A percentile compares a stretch with the other conserved stretches of the same genome.
Evolutionary conservation across 2,888 invertebrate species (phyloP).

Genomic region (Taenaris catops): DNA sequence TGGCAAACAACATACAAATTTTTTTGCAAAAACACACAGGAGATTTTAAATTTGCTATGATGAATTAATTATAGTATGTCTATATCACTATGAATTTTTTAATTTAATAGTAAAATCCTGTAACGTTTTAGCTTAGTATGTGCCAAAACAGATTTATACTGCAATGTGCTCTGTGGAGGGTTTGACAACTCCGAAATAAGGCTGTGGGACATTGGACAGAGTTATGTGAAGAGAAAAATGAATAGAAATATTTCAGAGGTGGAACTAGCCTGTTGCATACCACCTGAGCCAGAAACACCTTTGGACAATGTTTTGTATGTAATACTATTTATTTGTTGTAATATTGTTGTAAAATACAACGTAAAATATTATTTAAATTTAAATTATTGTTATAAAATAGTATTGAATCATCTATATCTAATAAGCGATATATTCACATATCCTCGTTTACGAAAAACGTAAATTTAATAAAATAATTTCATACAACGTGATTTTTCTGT

Average conservation of each 20-base stretch:
- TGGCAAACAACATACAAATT: no score
- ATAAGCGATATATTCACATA: no score
- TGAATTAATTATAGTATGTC: no score
- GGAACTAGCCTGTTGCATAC: constrained; percentile 69
- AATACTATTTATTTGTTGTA: background rate
- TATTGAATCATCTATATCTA: constrained; percentile 20
- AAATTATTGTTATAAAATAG: no score
- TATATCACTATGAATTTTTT: no score
- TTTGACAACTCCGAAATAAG: constrained; percentile 85
- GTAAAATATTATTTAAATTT: background rate
- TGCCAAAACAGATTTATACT: constrained; percentile 80
- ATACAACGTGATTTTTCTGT: no score
- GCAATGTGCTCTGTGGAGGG: constrained; percentile 84
- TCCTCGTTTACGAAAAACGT: no score
- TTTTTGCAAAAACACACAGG: no score
- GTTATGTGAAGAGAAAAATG: constrained; percentile 52
- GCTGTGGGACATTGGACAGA: constrained; percentile 82
- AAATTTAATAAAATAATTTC: no score
- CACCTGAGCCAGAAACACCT: constrained; percentile 60
- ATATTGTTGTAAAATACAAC: no score
- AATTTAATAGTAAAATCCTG: no score
- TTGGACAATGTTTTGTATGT: constrained; percentile 69
- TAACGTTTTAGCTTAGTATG: constrained; percentile 81
- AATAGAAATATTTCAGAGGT: constrained; percentile 69
- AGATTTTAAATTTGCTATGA: no score